phyloP scores from a whole-genome alignment of 1,140 invertebrate genomes.

The Chrysoperla carnea region DNA sequence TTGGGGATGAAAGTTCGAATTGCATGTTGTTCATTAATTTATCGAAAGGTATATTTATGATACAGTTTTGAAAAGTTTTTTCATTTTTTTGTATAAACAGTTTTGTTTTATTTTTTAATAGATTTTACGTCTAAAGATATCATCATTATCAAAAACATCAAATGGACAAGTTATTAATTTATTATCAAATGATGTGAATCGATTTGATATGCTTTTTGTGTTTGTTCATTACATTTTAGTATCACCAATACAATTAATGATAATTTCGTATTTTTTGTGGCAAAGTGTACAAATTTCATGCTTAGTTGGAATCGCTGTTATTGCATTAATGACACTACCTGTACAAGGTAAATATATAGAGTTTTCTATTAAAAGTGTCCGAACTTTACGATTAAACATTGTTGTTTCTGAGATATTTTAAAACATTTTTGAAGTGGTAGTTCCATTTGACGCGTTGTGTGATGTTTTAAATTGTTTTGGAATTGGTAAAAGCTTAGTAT shows the following conservation, averaged over 20 bases:
- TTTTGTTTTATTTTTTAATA: too few species aligned
- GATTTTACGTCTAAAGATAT: conserved; percentile 40
- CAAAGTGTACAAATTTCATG: conserved; percentile 42
- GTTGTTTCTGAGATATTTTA: too few species aligned
- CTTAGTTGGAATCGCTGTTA: conserved; percentile 46
- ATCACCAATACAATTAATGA: conserved; percentile 44
- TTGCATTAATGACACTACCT: conserved; percentile 38
- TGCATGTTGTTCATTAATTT: conserved; percentile 37
- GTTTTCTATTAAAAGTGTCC: too few species aligned
- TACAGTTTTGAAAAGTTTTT: too few species aligned
- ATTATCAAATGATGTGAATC: conserved; percentile 60
- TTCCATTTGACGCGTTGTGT: too few species aligned
- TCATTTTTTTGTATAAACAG: too few species aligned
- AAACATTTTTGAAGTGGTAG: too few species aligned
- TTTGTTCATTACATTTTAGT: conserved; percentile 46
- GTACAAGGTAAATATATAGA: conserved; percentile 52
- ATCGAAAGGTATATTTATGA: conserved; percentile 51
- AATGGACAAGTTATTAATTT: conserved; percentile 71
- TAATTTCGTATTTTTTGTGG: conserved; percentile 47
- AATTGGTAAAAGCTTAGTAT: too few species aligned
- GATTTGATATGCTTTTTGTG: conserved; percentile 40
- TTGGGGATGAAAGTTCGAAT: conserved; percentile 39
- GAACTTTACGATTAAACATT: too few species aligned
- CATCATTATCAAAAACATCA: conserved; percentile 47
- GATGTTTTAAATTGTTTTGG: too few species aligned